Conservation (phyloP, 2,113 vertebrate species). For the Hiodon alosoides region DNA sequence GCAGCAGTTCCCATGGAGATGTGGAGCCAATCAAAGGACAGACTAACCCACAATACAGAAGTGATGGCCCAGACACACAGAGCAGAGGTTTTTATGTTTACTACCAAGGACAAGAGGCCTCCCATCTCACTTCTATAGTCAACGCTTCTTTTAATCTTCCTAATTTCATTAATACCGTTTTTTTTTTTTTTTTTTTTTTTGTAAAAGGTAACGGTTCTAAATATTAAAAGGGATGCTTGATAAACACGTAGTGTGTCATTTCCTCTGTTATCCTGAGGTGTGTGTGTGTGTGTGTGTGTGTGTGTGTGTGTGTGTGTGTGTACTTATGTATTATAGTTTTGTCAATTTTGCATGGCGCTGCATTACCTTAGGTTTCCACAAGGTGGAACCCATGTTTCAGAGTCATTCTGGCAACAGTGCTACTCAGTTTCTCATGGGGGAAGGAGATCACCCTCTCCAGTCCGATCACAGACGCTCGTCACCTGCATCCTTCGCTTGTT, state of each 20-base stretch:
- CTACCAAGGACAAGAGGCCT: slow-evolving; percentile 50
- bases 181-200: slow-evolving; percentile 56
- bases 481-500: slow-evolving; percentile 7
- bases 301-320: slow-evolving; percentile 13
- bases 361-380: slow-evolving; percentile 33
- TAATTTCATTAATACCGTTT: slow-evolving; percentile 70
- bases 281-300: slow-evolving; percentile 2
- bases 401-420: neutral
- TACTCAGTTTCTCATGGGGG: neutral
- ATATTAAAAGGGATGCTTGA: slow-evolving; percentile 72
- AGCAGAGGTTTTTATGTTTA: slow-evolving; percentile 56
- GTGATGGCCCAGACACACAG: slow-evolving; percentile 37
- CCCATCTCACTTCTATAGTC: slow-evolving; percentile 56
- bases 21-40: slow-evolving; percentile 31
- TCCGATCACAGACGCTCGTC: neutral
- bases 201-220: slow-evolving; percentile 63
- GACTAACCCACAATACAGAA: slow-evolving; percentile 36
- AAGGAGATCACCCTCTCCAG: neutral
- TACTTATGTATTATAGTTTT: neutral
- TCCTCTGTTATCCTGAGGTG: slow-evolving; percentile 4
- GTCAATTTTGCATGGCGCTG: neutral
- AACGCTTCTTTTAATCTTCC: slow-evolving; percentile 58
- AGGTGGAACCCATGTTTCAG: slow-evolving; percentile 36
- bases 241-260: slow-evolving; percentile 42
- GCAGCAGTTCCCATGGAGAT: slow-evolving; percentile 43